Evolutionary conservation across 1,140 invertebrate genomes (phyloP).

Genomic region (Leptinotarsa defecta): DNA sequence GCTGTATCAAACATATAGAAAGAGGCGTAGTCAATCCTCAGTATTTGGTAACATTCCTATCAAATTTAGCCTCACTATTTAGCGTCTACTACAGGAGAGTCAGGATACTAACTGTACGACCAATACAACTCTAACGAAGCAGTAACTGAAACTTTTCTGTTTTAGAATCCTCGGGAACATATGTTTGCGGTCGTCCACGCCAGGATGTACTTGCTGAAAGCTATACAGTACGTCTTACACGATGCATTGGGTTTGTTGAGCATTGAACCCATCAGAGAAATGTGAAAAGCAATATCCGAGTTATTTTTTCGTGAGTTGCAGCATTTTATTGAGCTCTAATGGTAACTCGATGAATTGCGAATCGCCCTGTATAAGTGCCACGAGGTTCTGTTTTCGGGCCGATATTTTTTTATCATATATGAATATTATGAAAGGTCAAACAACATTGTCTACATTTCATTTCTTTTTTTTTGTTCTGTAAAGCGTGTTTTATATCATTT

Average conservation of each 20-base stretch:
- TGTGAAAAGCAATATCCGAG: constrained; percentile 56
- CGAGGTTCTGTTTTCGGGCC: too few species aligned
- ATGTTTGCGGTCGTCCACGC: constrained; percentile 67
- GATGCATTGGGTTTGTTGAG: constrained; percentile 65
- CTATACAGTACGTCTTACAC: constrained; percentile 66
- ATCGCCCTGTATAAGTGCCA: too few species aligned
- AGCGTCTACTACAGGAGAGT: constrained; percentile 74
- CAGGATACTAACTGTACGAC: constrained; percentile 66
- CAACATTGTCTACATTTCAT: too few species aligned
- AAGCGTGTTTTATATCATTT: too few species aligned
- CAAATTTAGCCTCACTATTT: constrained; percentile 64
- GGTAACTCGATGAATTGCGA: too few species aligned
- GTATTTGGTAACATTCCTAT: constrained; percentile 66
- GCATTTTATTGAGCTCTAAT: neutral
- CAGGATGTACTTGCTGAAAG: constrained; percentile 68
- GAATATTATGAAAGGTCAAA: too few species aligned
- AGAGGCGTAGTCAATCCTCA: constrained; percentile 63
- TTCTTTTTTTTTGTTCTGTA: too few species aligned
- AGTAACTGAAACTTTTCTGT: constrained; percentile 39
- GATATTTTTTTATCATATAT: too few species aligned
- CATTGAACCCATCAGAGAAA: constrained; percentile 67
- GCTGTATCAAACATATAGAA: constrained; percentile 57
- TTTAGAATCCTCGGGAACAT: constrained; percentile 67
- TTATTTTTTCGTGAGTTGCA: neutral
- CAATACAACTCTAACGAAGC: constrained; percentile 38